phyloP scores from a whole-genome alignment of 2,113 vertebrate genomes.

The Calidris pugnax region DNA sequence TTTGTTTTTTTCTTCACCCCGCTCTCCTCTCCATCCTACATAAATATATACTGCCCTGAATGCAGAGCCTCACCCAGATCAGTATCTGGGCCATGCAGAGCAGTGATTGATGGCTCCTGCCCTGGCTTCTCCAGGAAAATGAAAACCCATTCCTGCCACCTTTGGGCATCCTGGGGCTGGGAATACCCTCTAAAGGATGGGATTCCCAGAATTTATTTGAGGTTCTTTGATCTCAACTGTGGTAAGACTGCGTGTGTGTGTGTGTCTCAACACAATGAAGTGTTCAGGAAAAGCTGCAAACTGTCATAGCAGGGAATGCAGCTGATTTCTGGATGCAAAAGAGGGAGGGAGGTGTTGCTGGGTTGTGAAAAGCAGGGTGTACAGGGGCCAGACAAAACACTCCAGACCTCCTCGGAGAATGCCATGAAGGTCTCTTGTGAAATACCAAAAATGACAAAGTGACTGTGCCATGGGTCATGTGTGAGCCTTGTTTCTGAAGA shows the following conservation, averaged over 20 bases:
- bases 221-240: neutral
- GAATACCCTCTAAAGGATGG: neutral
- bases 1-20: neutral
- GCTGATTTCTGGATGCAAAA: neutral
- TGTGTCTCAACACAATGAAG: neutral
- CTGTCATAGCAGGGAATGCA: neutral
- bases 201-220: neutral
- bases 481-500: accelerated
- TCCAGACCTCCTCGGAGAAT: neutral
- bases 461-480: accelerated
- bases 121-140: neutral
- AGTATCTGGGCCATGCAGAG: neutral
- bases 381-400: neutral
- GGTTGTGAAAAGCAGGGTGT: neutral
- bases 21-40: accelerated
- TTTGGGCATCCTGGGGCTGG: neutral
- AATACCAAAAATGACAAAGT: neutral
- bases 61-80: neutral
- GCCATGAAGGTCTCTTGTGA: neutral
- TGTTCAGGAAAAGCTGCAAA: neutral
- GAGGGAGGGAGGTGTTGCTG: neutral
- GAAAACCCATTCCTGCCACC: neutral
- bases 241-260: neutral
- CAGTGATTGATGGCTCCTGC: neutral
- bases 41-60: neutral